Percentiles rank a stretch among this genome's conserved stretches.
Conservation (phyloP, 2,797 vertebrate genomes). For the Falco concolor region DNA sequence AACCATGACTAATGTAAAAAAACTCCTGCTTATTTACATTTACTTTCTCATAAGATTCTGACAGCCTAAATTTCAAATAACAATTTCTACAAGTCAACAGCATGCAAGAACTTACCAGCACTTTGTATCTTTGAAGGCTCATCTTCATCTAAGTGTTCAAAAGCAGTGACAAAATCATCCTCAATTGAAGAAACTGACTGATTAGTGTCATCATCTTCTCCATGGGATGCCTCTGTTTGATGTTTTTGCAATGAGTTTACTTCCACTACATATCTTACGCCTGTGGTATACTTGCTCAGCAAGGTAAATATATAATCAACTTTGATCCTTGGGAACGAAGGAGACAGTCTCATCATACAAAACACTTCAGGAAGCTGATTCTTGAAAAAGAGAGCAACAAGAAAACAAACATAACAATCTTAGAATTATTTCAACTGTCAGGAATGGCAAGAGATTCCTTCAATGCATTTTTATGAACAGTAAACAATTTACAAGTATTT, state of each 20-base stretch:
- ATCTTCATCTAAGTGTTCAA: conserved; percentile 95
- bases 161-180: conserved; percentile 97
- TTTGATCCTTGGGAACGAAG: conserved; percentile 76
- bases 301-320: conserved; percentile 81
- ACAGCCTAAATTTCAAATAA: neutral
- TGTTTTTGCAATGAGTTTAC: conserved; percentile 76
- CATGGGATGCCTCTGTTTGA: conserved; percentile 70
- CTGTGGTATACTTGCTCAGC: conserved; percentile 86
- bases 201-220: conserved; percentile 95
- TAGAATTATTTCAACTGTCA: neutral
- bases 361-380: conserved; percentile 80
- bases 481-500: neutral
- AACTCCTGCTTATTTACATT: neutral
- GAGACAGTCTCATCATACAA: conserved; percentile 86
- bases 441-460: neutral
- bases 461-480: neutral
- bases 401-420: neutral
- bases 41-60: neutral
- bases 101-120: conserved; percentile 52
- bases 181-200: conserved; percentile 97
- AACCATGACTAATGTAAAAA: neutral
- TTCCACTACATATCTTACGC: conserved; percentile 85
- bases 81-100: neutral
- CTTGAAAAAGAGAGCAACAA: conserved; percentile 43
- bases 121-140: conserved; percentile 70